Evolutionary conservation across 2,797 vertebrate genomes (phyloP).

Genomic region (Pantherophis alleghaniensis): DNA sequence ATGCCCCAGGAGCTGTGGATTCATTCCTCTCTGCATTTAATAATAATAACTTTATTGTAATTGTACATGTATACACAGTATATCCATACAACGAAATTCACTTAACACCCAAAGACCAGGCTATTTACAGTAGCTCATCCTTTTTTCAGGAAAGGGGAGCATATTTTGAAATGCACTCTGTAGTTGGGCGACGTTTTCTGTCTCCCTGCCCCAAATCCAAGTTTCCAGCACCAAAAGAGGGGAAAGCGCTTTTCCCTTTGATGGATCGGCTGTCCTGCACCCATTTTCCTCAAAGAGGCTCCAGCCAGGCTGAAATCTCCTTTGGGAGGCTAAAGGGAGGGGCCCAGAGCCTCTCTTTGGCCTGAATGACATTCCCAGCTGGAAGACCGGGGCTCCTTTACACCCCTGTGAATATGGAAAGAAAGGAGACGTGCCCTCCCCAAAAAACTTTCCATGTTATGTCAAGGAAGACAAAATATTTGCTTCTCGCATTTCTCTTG

Average conservation of each 20-base stretch:
- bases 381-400: background rate
- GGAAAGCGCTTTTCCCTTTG: background rate
- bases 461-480: background rate
- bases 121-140: no score
- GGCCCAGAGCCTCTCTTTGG: background rate
- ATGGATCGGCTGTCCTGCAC: accelerated
- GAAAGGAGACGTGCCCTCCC: accelerated
- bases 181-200: background rate
- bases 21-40: no score
- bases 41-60: no score
- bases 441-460: background rate
- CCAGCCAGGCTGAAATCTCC: background rate
- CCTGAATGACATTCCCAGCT: background rate
- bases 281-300: background rate
- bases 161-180: background rate
- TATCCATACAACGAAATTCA: no score
- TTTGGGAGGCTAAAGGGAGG: background rate
- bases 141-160: background rate
- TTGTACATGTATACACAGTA: no score
- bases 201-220: background rate
- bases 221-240: background rate
- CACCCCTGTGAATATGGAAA: no score
- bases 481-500: background rate
- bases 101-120: no score
- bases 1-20: background rate